Percentiles rank a stretch among this genome's conserved stretches.
Evolutionary conservation across 1,140 invertebrate genomes (phyloP).

Genomic region (Glomeris maerens): DNA sequence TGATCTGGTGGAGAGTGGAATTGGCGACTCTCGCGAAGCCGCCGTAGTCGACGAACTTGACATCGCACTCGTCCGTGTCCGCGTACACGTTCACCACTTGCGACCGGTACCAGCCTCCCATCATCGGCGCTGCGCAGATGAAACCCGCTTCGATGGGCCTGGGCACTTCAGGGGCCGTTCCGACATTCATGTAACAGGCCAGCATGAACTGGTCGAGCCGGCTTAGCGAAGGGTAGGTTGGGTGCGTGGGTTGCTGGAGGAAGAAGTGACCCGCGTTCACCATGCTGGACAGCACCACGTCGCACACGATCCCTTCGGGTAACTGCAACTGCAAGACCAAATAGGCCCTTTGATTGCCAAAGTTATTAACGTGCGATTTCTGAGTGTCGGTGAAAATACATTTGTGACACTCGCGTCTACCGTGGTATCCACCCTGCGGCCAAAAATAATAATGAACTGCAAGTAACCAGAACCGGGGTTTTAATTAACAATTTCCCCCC

Average conservation of each 20-base stretch:
- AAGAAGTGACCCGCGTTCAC: slow-evolving; percentile 75
- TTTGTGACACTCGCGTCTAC: too few relatives aligned
- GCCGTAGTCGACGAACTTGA: slow-evolving; percentile 86
- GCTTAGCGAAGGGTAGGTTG: slow-evolving; percentile 64
- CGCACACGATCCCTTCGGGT: slow-evolving; percentile 80
- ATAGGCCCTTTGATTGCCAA: background rate
- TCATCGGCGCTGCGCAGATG: slow-evolving; percentile 69
- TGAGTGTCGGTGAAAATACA: slow-evolving; percentile 8
- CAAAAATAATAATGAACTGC: too few relatives aligned
- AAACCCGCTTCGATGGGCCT: slow-evolving; percentile 51
- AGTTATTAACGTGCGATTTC: slow-evolving; percentile 4
- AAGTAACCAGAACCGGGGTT: too few relatives aligned
- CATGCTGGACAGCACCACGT: slow-evolving; percentile 71
- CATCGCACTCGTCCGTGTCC: slow-evolving; percentile 49
- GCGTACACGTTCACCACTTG: slow-evolving; percentile 51
- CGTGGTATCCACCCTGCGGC: too few relatives aligned
- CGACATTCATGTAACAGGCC: slow-evolving; percentile 31
- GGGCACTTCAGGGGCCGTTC: slow-evolving; percentile 36
- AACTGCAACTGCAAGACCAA: slow-evolving; percentile 48
- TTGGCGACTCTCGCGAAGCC: slow-evolving; percentile 68
- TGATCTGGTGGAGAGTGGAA: slow-evolving; percentile 62
- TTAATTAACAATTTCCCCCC: too few relatives aligned
- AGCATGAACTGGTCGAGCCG: slow-evolving; percentile 50
- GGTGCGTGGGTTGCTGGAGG: slow-evolving; percentile 84
- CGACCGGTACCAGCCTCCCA: slow-evolving; percentile 75